A percentile compares a stretch with the other conserved stretches of the same genome.
Evolutionary conservation across 2,797 vertebrate genomes (phyloP).

Genomic region (Tadarida brasiliensis): DNA sequence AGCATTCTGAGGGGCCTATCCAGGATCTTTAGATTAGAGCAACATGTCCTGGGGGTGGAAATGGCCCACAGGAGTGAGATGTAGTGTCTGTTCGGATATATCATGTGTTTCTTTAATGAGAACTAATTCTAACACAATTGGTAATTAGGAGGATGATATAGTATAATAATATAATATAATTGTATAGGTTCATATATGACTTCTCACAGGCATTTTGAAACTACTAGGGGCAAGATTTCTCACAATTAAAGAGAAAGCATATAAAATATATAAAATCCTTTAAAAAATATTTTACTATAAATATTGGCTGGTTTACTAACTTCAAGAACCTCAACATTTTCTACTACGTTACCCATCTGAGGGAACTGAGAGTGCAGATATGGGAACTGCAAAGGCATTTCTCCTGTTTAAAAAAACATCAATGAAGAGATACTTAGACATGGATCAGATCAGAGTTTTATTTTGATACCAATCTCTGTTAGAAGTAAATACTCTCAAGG

Average conservation of each 20-base stretch:
- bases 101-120: not conserved
- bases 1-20: not conserved
- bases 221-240: not conserved
- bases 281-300: constrained; percentile 8
- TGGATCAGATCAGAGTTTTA: not conserved
- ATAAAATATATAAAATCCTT: not conserved
- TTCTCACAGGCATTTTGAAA: not conserved
- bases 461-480: not conserved
- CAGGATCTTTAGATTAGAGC: not conserved
- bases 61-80: not conserved
- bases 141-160: not conserved
- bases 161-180: not conserved
- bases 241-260: constrained; percentile 43
- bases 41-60: not conserved
- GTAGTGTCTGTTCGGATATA: not conserved
- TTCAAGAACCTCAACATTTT: not conserved
- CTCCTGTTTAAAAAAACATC: not conserved
- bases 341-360: not conserved
- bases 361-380: not conserved
- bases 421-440: not conserved
- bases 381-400: not conserved
- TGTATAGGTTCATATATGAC: not conserved
- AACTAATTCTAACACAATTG: not conserved
- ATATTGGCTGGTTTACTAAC: not conserved
- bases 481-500: not conserved